Evolutionary conservation across 2,797 vertebrate species (phyloP).

Genomic region (Astyanax mexicanus): DNA sequence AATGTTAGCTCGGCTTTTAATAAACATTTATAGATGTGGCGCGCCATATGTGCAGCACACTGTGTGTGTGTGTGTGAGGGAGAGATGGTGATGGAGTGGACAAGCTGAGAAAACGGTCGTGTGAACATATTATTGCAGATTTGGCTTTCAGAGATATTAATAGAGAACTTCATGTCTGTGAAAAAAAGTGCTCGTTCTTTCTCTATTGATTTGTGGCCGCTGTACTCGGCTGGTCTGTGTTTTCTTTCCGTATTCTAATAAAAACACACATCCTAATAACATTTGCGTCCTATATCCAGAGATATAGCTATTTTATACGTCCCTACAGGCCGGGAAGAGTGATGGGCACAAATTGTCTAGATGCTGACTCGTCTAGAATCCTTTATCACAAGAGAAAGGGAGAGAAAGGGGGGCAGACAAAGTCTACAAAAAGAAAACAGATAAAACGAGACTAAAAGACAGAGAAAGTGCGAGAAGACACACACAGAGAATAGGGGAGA

Average conservation of each 20-base stretch:
- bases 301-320: not conserved
- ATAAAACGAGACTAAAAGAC: no score
- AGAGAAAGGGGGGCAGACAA: no score
- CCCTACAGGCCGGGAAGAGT: not conserved
- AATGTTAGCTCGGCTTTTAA: not conserved
- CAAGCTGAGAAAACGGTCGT: not conserved
- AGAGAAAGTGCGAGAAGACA: no score
- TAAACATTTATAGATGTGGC: conserved; percentile 2
- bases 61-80: not conserved
- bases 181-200: not conserved
- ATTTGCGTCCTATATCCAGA: not conserved
- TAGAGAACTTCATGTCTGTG: not conserved
- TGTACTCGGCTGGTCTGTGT: not conserved
- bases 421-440: no score
- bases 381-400: no score
- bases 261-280: not conserved
- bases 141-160: not conserved
- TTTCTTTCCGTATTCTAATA: conserved; percentile 10
- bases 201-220: not conserved
- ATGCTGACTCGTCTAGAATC: conserved; percentile 5
- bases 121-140: not conserved
- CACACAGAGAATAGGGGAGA: no score
- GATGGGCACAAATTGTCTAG: conserved; percentile 8
- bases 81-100: not conserved
- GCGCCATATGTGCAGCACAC: not conserved